phyloP scores from a whole-genome alignment of 35 echinoderm and acorn worm genomes.

The Ptychodera flava region DNA sequence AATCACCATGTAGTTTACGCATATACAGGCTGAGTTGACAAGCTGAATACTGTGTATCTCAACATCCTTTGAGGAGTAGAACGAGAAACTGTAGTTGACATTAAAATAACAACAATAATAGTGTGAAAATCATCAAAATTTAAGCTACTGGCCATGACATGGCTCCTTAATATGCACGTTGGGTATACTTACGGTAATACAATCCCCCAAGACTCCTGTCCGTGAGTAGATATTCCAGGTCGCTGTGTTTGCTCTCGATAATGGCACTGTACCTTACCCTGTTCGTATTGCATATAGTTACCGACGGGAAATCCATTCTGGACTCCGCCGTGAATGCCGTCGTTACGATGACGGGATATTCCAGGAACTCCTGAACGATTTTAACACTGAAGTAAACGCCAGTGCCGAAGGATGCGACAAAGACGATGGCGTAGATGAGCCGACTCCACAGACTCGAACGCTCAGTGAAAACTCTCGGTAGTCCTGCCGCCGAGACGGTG shows the following conservation, averaged over 20 bases:
- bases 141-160: too few species aligned
- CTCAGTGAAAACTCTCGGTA: not conserved
- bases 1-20: too few species aligned
- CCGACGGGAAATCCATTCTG: not conserved
- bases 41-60: too few species aligned
- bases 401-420: not conserved
- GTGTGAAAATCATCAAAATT: too few species aligned
- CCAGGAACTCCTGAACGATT: not conserved
- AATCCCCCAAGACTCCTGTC: not conserved
- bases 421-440: not conserved
- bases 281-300: not conserved
- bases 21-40: too few species aligned
- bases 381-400: not conserved
- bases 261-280: not conserved
- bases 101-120: too few species aligned
- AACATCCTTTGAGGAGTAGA: too few species aligned
- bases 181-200: not conserved
- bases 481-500: not conserved
- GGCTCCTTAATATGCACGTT: too few species aligned
- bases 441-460: not conserved
- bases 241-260: not conserved
- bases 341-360: not conserved
- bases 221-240: not conserved
- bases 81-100: too few species aligned
- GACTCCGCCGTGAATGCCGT: not conserved